Evolutionary conservation across 2,888 invertebrate species (phyloP), one percentile per base, ranked within the genome.

Genomic region (Lycophotia porphyrea): DNA sequence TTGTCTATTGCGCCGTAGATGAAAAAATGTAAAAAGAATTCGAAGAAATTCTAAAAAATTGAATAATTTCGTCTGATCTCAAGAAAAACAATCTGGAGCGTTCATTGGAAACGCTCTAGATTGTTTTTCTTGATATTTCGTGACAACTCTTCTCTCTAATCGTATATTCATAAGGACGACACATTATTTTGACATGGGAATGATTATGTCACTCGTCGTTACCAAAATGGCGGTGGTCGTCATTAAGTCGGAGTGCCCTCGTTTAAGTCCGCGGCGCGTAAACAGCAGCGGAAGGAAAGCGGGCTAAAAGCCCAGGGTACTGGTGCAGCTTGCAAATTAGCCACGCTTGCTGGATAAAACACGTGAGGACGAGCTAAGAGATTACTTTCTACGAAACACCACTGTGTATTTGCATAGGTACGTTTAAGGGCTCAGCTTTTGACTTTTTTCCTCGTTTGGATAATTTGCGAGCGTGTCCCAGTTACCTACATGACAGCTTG

Each of bases 231-330:
- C 92, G 92, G 91, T 91, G 93, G 93, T 91, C 92, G 93, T 94
- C 94, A 95, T 95, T 95, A 95, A 94, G 92, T 89, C 92, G 88
- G 93, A 95, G 94, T 95, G 94, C 94, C 93, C 94, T 94, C 93
- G 92, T 94, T 94, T 94, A 93, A 92, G 93, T 93, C 92, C 92
- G 91, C 88, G 91, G 92, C 92, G 93, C 93, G 93, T 93, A 92
- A 93, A 94, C 93, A 93, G 89, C 89, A 89, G 88, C 93, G 95
- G 94, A 95, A 94, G 95, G 94, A 94, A 94, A 92, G 91, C 91
- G 87, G 90, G 93, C 93, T 95, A 93, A 94, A 94, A 95, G 94
- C 94, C 90, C 91, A 90, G 92, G 90, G 76, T 90, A 88, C 89
- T 90, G 89, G 87, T 93, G 93, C 93, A 93, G 91, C 92, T 91